Evolutionary conservation across 1,140 invertebrate genomes (phyloP).

Genomic region (Musca domestica): DNA sequence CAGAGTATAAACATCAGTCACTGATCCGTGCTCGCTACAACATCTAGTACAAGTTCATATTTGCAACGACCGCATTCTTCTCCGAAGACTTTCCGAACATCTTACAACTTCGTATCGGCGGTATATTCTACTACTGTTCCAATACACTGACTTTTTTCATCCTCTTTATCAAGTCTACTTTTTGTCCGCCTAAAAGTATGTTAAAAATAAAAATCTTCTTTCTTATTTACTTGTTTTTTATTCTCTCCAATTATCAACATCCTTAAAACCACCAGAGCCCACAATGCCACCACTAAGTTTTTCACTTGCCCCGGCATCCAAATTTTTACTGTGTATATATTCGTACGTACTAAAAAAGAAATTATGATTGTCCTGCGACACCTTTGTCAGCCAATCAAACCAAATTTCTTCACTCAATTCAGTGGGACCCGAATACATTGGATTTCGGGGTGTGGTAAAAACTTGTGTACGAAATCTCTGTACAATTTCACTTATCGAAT

Average conservation of each 20-base stretch:
- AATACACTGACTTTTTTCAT: too few species aligned
- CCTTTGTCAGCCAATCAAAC: constrained; percentile 26
- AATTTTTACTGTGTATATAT: constrained; percentile 26
- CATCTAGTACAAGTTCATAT: too few species aligned
- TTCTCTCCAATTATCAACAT: constrained; percentile 15
- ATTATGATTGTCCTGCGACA: constrained; percentile 20
- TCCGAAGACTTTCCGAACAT: too few species aligned
- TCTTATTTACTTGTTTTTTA: background rate
- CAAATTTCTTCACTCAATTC: constrained; percentile 28
- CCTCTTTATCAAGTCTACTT: too few species aligned
- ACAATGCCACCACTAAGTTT: background rate
- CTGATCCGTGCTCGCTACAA: too few species aligned
- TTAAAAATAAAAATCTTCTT: background rate
- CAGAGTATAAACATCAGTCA: too few species aligned
- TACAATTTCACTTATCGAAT: constrained; percentile 19
- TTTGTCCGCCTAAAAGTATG: too few species aligned
- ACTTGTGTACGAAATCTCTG: constrained; percentile 24
- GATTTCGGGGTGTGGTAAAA: constrained; percentile 28
- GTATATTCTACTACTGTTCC: too few species aligned
- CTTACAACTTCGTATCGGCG: too few species aligned
- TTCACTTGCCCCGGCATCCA: constrained; percentile 16
- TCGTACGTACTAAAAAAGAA: constrained; percentile 28
- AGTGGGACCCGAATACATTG: constrained; percentile 22
- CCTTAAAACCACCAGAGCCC: background rate
- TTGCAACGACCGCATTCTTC: too few species aligned